Percentiles rank a stretch among this genome's conserved stretches.
These are phyloP conservation scores for Tyto alba DNA, from an alignment of 2,113 vertebrate genomes.

Conservation along the genomic window DNA sequence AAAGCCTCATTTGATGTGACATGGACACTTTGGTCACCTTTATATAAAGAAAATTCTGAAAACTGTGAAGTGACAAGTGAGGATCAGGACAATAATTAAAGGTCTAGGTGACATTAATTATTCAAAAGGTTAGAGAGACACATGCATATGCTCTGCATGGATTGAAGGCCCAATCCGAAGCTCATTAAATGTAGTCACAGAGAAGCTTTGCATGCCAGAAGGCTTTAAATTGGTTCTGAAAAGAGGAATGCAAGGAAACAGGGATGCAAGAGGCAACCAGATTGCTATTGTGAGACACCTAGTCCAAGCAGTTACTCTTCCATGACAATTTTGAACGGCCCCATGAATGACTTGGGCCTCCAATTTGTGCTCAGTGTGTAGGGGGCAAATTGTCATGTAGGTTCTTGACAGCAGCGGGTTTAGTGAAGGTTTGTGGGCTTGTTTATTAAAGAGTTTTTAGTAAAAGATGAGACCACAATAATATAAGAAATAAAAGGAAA, in stretches of 20 bases:
- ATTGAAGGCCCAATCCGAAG: not conserved
- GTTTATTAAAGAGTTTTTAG: not conserved
- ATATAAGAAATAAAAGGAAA: not conserved
- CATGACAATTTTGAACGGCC: not conserved
- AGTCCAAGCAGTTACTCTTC: not conserved
- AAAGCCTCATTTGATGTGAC: not conserved
- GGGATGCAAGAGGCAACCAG: not conserved
- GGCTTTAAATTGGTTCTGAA: not conserved
- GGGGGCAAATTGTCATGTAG: not conserved
- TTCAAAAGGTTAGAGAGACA: not conserved
- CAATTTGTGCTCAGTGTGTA: not conserved
- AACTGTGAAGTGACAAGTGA: not conserved
- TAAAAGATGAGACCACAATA: not conserved
- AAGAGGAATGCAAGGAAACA: not conserved
- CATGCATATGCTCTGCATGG: not conserved
- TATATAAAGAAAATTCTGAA: not conserved
- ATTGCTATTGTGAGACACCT: not conserved
- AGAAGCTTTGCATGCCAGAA: not conserved
- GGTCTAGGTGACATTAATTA: not conserved
- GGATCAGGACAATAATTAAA: not conserved
- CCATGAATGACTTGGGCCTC: not conserved
- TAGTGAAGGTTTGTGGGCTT: not conserved
- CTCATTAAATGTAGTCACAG: not conserved
- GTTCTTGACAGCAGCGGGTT: not conserved
- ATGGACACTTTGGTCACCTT: not conserved